phyloP scores from a whole-genome alignment of 23 tunicate genomes.

The Diplosoma virens region DNA sequence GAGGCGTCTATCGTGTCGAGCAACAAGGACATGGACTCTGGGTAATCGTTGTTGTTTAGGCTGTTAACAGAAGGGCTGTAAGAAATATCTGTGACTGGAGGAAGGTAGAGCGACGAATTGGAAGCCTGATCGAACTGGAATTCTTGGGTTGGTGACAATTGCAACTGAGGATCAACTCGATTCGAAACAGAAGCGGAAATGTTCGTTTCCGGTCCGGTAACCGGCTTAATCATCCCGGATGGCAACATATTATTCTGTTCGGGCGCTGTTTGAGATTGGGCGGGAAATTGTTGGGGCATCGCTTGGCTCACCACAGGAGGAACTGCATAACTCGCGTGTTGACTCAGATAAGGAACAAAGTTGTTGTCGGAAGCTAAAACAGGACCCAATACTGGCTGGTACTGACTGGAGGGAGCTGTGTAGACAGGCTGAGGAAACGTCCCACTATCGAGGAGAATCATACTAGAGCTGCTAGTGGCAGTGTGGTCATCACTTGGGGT shows the following conservation, averaged over 20 bases:
- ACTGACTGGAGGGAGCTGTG: background rate
- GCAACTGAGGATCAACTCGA: background rate
- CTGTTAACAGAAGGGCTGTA: background rate
- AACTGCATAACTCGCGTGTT: no score
- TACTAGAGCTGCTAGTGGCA: constrained; percentile 15
- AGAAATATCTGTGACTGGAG: background rate
- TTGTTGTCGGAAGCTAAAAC: no score
- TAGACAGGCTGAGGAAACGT: background rate
- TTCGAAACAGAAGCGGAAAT: no score
- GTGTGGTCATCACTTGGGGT: background rate
- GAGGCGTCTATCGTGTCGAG: background rate
- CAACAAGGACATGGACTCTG: background rate
- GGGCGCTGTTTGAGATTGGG: no score
- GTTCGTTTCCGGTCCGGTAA: no score
- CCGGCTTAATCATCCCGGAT: no score
- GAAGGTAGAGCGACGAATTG: background rate
- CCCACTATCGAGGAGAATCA: constrained; percentile 42
- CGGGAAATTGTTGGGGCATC: no score
- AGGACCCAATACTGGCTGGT: no score
- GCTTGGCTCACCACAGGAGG: no score
- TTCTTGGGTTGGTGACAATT: background rate
- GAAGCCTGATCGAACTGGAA: background rate
- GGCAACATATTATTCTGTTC: no score
- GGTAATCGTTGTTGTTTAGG: background rate
- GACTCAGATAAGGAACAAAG: no score